Percentiles rank a stretch among this genome's conserved stretches.
Conservation (phyloP, 2,888 invertebrate species). For the Schizotus pectinicornis region DNA sequence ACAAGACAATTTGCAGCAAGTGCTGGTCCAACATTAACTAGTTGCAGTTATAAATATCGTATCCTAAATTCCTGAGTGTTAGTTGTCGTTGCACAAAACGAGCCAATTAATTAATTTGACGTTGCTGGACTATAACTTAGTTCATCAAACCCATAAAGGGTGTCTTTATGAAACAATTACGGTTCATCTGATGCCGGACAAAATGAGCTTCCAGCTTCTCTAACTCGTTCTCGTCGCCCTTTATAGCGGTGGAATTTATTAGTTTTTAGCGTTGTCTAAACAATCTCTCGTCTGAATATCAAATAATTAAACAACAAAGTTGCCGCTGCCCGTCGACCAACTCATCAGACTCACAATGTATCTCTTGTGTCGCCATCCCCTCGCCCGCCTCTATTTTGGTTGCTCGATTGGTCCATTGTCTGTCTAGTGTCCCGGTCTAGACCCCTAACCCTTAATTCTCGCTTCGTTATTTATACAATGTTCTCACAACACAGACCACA, state of each 20-base stretch:
- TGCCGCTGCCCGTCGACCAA: conserved; percentile 17
- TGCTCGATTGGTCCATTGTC: conserved; percentile 37
- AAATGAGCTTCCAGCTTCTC: too few species aligned
- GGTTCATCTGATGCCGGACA: too few species aligned
- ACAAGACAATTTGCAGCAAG: conserved; percentile 2
- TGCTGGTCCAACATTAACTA: not conserved
- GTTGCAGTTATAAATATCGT: conserved; percentile 1
- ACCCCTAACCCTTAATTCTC: not conserved
- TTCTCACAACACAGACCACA: too few species aligned
- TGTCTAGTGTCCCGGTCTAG: conserved; percentile 21
- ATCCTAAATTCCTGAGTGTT: conserved; percentile 4
- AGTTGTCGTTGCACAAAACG: not conserved
- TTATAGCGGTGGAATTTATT: too few species aligned
- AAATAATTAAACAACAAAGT: conserved; percentile 4
- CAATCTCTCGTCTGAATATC: not conserved
- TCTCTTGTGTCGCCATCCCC: conserved; percentile 32
- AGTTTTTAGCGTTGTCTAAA: not conserved
- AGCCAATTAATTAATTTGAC: not conserved
- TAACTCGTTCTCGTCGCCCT: too few species aligned
- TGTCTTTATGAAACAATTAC: too few species aligned
- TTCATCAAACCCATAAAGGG: too few species aligned
- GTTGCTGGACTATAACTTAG: too few species aligned
- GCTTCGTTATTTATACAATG: too few species aligned
- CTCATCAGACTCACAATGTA: conserved; percentile 39
- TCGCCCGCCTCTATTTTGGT: conserved; percentile 21